Conservation (phyloP, 2,888 invertebrate species). For the Ectemnius continuus region DNA sequence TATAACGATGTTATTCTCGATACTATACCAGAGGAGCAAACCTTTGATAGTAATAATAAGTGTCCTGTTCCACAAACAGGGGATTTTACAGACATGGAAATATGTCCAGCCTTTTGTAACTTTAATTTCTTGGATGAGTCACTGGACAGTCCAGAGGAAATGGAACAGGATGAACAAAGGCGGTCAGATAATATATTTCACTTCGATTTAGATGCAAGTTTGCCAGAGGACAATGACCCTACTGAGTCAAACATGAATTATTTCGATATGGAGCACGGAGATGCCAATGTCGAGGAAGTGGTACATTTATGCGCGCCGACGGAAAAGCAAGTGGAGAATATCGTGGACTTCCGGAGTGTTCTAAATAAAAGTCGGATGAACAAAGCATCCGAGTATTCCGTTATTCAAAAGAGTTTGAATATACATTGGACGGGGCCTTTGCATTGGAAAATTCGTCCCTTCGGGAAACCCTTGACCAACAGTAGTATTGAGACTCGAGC, state of each 20-base stretch:
- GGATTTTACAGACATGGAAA: slow-evolving; percentile 71
- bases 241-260: slow-evolving; percentile 28
- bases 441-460: slow-evolving; percentile 87
- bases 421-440: slow-evolving; percentile 88
- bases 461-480: slow-evolving; percentile 67
- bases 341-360: slow-evolving; percentile 62
- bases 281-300: slow-evolving; percentile 48
- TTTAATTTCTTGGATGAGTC: slow-evolving; percentile 83
- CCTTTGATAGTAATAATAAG: slow-evolving; percentile 11
- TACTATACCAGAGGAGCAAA: slow-evolving; percentile 14
- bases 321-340: slow-evolving; percentile 46
- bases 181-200: slow-evolving; percentile 47
- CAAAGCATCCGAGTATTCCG: slow-evolving; percentile 67
- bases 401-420: slow-evolving; percentile 56
- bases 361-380: neutral
- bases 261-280: slow-evolving; percentile 32
- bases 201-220: slow-evolving; percentile 69
- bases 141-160: slow-evolving; percentile 75
- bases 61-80: slow-evolving; percentile 63
- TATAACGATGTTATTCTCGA: slow-evolving; percentile 66
- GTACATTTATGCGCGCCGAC: slow-evolving; percentile 32
- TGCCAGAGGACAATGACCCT: slow-evolving; percentile 47
- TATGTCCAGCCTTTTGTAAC: slow-evolving; percentile 82
- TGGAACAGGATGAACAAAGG: neutral
- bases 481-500: slow-evolving; percentile 42